phyloP scores from a whole-genome alignment of 1,140 invertebrate species.

The Ylistrum balloti region DNA sequence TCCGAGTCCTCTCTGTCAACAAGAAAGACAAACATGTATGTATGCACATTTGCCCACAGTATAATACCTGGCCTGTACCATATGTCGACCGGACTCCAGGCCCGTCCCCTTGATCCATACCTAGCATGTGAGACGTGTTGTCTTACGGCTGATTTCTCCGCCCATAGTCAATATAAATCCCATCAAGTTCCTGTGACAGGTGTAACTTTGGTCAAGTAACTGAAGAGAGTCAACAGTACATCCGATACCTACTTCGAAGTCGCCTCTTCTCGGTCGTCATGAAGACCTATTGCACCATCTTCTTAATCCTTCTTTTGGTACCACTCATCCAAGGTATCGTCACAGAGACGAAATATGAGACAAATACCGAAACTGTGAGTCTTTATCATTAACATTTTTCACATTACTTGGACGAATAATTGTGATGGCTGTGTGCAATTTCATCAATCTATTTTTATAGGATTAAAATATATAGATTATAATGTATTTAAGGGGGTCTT shows the following conservation, averaged over 20 bases:
- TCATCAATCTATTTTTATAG: no score
- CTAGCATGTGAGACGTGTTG: neutral
- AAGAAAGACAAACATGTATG: neutral
- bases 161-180: neutral
- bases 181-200: neutral
- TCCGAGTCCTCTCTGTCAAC: neutral
- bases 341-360: neutral
- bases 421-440: no score
- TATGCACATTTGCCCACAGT: neutral
- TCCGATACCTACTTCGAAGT: neutral
- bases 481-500: no score
- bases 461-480: no score
- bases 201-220: neutral
- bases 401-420: no score
- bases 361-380: neutral
- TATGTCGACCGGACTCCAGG: neutral
- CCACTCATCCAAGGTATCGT: neutral
- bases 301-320: neutral
- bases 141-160: constrained; percentile 16
- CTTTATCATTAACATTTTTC: neutral
- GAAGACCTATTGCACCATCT: neutral
- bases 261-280: neutral
- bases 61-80: neutral
- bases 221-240: neutral
- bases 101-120: neutral